Conservation (phyloP, 2,797 vertebrate species). For the Darevskia nairensis region DNA sequence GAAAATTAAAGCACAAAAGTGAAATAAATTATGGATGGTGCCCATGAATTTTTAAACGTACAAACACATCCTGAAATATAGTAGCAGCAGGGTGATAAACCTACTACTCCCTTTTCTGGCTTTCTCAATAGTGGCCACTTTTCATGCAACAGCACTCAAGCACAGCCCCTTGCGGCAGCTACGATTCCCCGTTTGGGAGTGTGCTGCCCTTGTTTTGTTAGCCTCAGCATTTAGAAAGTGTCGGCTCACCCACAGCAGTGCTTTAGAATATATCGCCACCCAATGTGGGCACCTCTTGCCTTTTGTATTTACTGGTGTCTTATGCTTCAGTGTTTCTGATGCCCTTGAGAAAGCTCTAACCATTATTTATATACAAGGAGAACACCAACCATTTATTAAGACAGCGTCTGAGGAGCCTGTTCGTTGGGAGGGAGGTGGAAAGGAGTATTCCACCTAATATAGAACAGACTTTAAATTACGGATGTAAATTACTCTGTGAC, state of each 20-base stretch:
- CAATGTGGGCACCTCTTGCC: constrained; percentile 69
- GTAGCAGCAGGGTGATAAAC: constrained; percentile 60
- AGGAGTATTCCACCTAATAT: constrained; percentile 76
- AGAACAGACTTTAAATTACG: constrained; percentile 86
- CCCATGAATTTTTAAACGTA: constrained; percentile 64
- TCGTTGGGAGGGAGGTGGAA: neutral
- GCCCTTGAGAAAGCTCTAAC: constrained; percentile 79
- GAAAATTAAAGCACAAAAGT: constrained; percentile 68
- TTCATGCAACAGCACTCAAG: constrained; percentile 58
- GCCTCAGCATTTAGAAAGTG: constrained; percentile 77
- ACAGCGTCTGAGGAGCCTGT: constrained; percentile 57
- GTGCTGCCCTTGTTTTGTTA: constrained; percentile 74
- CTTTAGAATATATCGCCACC: constrained; percentile 78
- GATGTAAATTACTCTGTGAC: constrained; percentile 79
- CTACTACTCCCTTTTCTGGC: constrained; percentile 35
- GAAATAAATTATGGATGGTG: constrained; percentile 64
- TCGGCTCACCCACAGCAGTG: constrained; percentile 62
- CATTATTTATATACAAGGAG: constrained; percentile 78
- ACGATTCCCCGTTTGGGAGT: constrained; percentile 66
- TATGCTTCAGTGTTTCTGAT: constrained; percentile 76
- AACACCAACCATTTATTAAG: constrained; percentile 82
- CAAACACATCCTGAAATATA: constrained; percentile 68
- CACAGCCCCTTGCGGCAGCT: constrained; percentile 67
- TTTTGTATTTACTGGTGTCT: constrained; percentile 80
- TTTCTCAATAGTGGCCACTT: constrained; percentile 43